Percentiles rank a stretch among this genome's conserved stretches.
These are phyloP conservation scores for Gymnothorax reevesii DNA, from an alignment of 2,797 vertebrate species.

Conservation along the genomic window DNA sequence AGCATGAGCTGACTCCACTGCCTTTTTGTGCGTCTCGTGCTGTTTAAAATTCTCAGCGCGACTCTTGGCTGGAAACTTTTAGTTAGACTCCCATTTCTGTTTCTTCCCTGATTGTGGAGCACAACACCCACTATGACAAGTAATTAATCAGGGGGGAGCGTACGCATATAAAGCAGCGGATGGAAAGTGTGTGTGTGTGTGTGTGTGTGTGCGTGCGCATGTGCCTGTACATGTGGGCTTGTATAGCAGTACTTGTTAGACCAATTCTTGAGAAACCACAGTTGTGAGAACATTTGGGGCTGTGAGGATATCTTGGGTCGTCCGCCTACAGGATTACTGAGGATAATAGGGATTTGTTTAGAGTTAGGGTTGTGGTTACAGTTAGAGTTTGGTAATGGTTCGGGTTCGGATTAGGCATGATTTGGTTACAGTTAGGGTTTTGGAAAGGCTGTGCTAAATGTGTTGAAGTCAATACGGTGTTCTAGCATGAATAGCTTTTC, in stretches of 20 bases:
- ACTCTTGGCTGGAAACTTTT: neutral
- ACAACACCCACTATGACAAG: slow-evolving; percentile 13
- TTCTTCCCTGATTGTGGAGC: neutral
- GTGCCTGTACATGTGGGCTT: neutral
- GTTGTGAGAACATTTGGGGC: no score
- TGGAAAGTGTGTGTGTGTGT: neutral
- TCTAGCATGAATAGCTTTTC: no score
- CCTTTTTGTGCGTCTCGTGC: neutral
- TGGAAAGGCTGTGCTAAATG: neutral
- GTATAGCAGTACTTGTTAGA: no score
- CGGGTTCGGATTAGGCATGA: no score
- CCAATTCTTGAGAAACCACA: no score
- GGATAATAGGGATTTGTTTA: no score
- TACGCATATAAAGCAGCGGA: neutral
- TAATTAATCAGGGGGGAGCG: slow-evolving; percentile 16
- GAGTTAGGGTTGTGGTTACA: no score
- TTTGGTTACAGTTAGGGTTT: neutral
- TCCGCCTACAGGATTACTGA: no score
- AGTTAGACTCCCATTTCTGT: neutral
- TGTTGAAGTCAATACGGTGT: no score
- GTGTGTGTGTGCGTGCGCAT: neutral
- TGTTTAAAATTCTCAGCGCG: neutral
- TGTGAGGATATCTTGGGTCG: no score
- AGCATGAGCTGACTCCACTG: neutral
- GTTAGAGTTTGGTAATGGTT: no score